phyloP scores from a whole-genome alignment of 1,140 invertebrate genomes.

The Drosophila santomea region DNA sequence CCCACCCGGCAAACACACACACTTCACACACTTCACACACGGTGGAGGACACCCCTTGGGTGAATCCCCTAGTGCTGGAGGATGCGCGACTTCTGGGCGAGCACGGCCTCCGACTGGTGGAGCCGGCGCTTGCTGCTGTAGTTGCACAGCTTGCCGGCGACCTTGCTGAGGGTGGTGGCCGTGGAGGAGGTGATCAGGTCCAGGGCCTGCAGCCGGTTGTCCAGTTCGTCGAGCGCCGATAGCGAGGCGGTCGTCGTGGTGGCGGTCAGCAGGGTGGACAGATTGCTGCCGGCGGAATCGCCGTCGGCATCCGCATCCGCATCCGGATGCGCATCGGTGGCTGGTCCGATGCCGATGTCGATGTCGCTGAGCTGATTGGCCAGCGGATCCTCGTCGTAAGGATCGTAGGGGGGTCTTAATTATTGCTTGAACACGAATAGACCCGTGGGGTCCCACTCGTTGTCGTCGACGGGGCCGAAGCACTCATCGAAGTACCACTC shows the following conservation, averaged over 20 bases:
- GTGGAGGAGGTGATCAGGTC: slow-evolving; percentile 72
- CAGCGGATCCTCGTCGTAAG: slow-evolving; percentile 78
- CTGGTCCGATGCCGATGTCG: slow-evolving; percentile 50
- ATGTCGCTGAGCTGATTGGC: slow-evolving; percentile 75
- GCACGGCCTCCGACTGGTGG: slow-evolving; percentile 63
- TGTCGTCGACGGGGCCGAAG: slow-evolving; percentile 90
- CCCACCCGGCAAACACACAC: background rate
- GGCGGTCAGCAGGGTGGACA: slow-evolving; percentile 36
- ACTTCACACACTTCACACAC: background rate
- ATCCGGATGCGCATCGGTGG: slow-evolving; percentile 23
- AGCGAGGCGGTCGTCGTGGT: slow-evolving; percentile 53
- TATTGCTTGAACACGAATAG: slow-evolving; percentile 84
- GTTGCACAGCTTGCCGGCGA: slow-evolving; percentile 69
- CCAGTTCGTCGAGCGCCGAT: slow-evolving; percentile 68
- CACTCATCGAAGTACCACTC: slow-evolving; percentile 94
- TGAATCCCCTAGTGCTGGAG: slow-evolving; percentile 53
- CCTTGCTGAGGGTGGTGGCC: slow-evolving; percentile 70
- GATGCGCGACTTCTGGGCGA: slow-evolving; percentile 70
- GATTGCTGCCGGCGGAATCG: slow-evolving; percentile 42
- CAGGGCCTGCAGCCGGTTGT: slow-evolving; percentile 62
- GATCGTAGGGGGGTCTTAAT: slow-evolving; percentile 83
- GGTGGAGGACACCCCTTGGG: slow-evolving; percentile 1
- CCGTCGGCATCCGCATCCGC: slow-evolving; percentile 19
- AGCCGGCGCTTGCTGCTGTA: slow-evolving; percentile 72
- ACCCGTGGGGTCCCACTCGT: slow-evolving; percentile 88